Conservation (phyloP, 2,888 invertebrate species). For the Oscheius sp. region DNA sequence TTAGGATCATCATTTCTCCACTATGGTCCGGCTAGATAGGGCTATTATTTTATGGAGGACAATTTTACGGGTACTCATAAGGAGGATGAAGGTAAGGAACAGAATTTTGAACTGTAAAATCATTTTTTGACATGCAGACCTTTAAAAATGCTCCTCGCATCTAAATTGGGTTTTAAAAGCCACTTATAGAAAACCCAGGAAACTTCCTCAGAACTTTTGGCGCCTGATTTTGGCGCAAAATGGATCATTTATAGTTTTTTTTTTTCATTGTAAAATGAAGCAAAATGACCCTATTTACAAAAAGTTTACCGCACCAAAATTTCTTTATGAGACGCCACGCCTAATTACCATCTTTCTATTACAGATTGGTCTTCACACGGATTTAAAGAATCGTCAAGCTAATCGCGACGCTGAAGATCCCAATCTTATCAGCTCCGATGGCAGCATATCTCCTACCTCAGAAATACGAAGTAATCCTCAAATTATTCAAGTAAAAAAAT, state of each 20-base stretch:
- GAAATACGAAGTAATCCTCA: conserved; percentile 13
- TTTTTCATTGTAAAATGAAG: too few species aligned
- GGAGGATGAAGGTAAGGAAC: conserved; percentile 56
- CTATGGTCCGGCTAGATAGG: conserved; percentile 47
- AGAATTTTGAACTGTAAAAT: not conserved
- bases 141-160: too few species aligned
- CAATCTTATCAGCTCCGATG: conserved; percentile 7
- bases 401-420: conserved; percentile 41
- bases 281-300: too few species aligned
- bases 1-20: conserved; percentile 47
- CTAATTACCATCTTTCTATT: too few species aligned
- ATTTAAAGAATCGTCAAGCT: conserved; percentile 57
- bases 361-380: conserved; percentile 51
- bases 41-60: conserved; percentile 61
- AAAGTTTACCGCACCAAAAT: too few species aligned
- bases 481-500: not conserved
- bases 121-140: too few species aligned
- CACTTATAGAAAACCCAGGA: too few species aligned
- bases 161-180: too few species aligned
- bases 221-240: too few species aligned
- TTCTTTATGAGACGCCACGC: too few species aligned
- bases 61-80: conserved; percentile 55
- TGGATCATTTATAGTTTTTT: too few species aligned
- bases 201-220: too few species aligned
- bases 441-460: conserved; percentile 12